Conservation (phyloP, 1,140 invertebrate species). For the Gonioctena quinquepunctata region DNA sequence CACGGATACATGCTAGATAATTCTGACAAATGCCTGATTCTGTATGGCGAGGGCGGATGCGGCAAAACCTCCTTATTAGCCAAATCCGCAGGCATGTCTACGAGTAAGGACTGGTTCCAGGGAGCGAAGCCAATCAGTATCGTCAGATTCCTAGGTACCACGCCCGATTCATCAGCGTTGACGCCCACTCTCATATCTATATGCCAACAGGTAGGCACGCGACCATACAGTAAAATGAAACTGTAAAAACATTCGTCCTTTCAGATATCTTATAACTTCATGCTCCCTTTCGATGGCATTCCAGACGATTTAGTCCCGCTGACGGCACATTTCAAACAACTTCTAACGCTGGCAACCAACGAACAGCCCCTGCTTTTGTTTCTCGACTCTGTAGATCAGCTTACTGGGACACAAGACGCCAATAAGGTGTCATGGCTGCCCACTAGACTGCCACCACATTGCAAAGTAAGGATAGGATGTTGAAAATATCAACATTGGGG, state of each 20-base stretch:
- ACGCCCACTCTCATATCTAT: conserved; percentile 93
- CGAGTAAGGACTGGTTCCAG: conserved; percentile 71
- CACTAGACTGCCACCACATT: conserved; percentile 83
- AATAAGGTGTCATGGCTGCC: conserved; percentile 96
- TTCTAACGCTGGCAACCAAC: conserved; percentile 78
- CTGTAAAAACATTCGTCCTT: conserved; percentile 31
- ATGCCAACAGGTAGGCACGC: conserved; percentile 83
- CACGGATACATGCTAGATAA: conserved; percentile 84
- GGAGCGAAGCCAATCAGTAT: conserved; percentile 82
- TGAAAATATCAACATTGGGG: not conserved
- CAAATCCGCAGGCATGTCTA: conserved; percentile 83
- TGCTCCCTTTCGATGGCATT: conserved; percentile 88
- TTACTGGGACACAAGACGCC: conserved; percentile 91
- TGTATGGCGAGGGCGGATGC: conserved; percentile 93
- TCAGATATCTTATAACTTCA: conserved; percentile 94
- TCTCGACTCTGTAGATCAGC: conserved; percentile 91
- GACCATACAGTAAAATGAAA: too few species aligned
- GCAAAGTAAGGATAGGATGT: conserved; percentile 81
- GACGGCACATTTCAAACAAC: conserved; percentile 93
- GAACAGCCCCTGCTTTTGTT: conserved; percentile 87
- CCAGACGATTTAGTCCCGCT: conserved; percentile 95
- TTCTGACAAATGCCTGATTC: conserved; percentile 86
- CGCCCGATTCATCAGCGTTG: conserved; percentile 92
- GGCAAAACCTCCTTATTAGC: conserved; percentile 96
- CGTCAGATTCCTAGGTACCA: conserved; percentile 93